phyloP scores from a whole-genome alignment of 2,113 vertebrate genomes.

The Mormyrus iriodes region DNA sequence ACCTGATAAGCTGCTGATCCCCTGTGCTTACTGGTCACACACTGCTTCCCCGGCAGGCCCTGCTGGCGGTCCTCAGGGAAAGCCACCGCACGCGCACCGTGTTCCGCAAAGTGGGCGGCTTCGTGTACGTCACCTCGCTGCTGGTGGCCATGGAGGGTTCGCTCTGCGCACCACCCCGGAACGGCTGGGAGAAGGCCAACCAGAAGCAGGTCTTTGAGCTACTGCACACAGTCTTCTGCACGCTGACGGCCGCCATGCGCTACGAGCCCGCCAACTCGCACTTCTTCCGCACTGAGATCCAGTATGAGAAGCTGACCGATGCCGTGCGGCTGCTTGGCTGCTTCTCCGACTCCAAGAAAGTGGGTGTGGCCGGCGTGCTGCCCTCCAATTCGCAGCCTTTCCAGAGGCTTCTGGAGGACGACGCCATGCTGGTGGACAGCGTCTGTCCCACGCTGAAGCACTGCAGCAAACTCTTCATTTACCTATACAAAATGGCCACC shows the following conservation, averaged over 20 bases:
- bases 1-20: neutral
- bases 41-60: constrained; percentile 58
- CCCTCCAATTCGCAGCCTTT: constrained; percentile 89
- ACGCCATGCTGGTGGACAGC: constrained; percentile 66
- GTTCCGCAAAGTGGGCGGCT: constrained; percentile 94
- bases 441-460: constrained; percentile 83
- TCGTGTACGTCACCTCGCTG: constrained; percentile 92
- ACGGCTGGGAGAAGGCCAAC: constrained; percentile 87
- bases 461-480: constrained; percentile 96
- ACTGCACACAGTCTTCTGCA: constrained; percentile 87
- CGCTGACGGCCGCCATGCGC: constrained; percentile 92
- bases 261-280: constrained; percentile 95
- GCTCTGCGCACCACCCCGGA: constrained; percentile 74
- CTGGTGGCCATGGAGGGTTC: constrained; percentile 94
- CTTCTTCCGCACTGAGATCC: constrained; percentile 96
- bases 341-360: constrained; percentile 88
- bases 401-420: constrained; percentile 89
- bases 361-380: constrained; percentile 71
- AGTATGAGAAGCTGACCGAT: constrained; percentile 96
- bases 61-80: constrained; percentile 80
- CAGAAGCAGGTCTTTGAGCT: constrained; percentile 93
- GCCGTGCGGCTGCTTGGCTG: constrained; percentile 92
- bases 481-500: constrained; percentile 95
- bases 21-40: neutral
- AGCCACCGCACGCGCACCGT: constrained; percentile 94